Conservation (phyloP, 2,113 vertebrate species). For the Crocuta crocuta region DNA sequence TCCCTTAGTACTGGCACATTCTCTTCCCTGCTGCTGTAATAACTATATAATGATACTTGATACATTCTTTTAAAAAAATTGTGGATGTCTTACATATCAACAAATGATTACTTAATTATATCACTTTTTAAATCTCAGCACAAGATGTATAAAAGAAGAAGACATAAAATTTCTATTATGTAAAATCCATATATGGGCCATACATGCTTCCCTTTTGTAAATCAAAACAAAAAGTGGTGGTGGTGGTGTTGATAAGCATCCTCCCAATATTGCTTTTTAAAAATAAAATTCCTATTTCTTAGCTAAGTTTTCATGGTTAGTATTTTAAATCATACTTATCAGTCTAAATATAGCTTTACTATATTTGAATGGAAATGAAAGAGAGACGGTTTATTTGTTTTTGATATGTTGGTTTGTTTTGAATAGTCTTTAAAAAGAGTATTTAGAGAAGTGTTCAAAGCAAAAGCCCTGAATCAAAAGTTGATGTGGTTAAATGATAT, state of each 20-base stretch:
- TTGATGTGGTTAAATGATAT: background rate
- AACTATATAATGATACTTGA: background rate
- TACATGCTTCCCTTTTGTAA: background rate
- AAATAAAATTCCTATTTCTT: background rate
- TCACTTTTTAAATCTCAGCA: background rate
- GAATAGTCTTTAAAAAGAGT: conserved; percentile 54
- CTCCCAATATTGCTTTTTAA: background rate
- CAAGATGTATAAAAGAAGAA: background rate
- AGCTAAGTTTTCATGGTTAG: conserved; percentile 33
- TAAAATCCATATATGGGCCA: background rate
- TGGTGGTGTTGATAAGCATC: background rate
- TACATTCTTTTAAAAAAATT: conserved; percentile 3
- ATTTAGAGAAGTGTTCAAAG: conserved; percentile 58
- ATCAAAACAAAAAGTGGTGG: conserved; percentile 8
- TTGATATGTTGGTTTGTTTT: conserved; percentile 66
- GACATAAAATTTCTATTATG: background rate
- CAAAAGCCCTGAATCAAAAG: conserved; percentile 30
- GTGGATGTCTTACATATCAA: background rate
- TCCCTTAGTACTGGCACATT: background rate
- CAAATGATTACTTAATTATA: background rate
- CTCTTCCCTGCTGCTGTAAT: background rate
- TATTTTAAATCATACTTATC: conserved; percentile 45
- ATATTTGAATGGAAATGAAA: conserved; percentile 62
- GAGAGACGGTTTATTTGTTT: conserved; percentile 49
- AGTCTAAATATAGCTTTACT: conserved; percentile 56